Conservation (phyloP, 2,113 vertebrate species). For the Nyctibius bracteatus region DNA sequence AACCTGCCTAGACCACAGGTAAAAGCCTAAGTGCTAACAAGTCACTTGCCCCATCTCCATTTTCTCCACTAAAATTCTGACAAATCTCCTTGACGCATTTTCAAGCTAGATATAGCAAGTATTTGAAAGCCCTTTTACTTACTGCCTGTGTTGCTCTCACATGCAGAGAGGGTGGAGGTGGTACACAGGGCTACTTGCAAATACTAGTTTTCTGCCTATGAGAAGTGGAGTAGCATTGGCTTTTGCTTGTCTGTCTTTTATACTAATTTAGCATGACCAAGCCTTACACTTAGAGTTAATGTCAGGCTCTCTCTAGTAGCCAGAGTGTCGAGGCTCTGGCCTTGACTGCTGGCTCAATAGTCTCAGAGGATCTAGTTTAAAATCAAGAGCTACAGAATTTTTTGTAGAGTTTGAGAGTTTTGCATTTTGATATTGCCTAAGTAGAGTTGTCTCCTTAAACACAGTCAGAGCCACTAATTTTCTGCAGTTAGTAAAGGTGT, state of each 20-base stretch:
- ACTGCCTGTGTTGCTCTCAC: rapidly evolving
- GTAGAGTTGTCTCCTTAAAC: not conserved
- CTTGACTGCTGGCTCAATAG: not conserved
- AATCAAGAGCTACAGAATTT: not conserved
- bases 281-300: not conserved
- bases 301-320: not conserved
- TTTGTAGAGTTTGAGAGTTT: not conserved
- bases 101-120: not conserved
- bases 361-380: not conserved
- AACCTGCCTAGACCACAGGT: not conserved
- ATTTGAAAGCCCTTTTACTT: not conserved
- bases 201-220: not conserved
- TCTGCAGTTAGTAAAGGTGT: not conserved
- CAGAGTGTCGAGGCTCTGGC: not conserved
- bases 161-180: not conserved
- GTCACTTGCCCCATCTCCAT: not conserved
- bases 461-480: not conserved
- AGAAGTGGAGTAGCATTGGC: not conserved
- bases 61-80: not conserved
- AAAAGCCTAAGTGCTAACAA: not conserved
- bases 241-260: not conserved
- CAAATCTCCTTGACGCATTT: not conserved
- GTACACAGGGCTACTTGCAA: not conserved
- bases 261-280: not conserved
- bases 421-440: not conserved